Evolutionary conservation across 2,113 vertebrate species (phyloP), one percentile per base, ranked within the genome.

Genomic region (Charina bottae): DNA sequence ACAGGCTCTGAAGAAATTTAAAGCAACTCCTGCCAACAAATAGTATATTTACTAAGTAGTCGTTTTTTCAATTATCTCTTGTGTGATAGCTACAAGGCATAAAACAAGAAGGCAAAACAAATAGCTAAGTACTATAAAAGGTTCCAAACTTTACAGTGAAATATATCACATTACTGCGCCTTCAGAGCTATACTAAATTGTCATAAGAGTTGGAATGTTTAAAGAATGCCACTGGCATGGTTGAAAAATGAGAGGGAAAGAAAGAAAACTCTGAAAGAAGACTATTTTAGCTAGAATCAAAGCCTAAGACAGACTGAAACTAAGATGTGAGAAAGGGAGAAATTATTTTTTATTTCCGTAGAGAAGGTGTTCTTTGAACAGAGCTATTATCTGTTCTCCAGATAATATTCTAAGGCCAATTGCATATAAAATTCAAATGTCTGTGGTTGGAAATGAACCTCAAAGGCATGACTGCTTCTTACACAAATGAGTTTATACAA

Each of bases 181-280:
- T 60, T 89, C 56, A 11, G 87, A 89, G 72, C 46, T 46, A 26
- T 85, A 84, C 83, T 85, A 88, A 92, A 89, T 92, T 92, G 58
- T 85, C 87, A 89, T 59, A 89, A 92, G 87, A 89, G 58, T 59
- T 92, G 33, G 33, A 83, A 59, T 86, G 59, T 72, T 59, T 92
- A 62, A 92, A 60, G 55, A 84, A 84, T 84, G 72, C n/a, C 87
- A 89, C 28, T 15, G 72, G 87, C 46, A 62, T 64, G 87, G 33
- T 89, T 92, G 85, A 89, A 89, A 92, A 89, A 92, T 37, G 56
- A 46, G 42, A 54, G 72, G 21, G 83, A 15, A 28, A 88, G 72
- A 60, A 46, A 84, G 12, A 15, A 37, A 42, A 86, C 28, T 26
- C 58, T 24, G 23, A 64, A 91, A 86, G 49, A 89, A 78, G 28